phyloP scores from a whole-genome alignment of 2,888 invertebrate genomes.

The Ophion costatus region DNA sequence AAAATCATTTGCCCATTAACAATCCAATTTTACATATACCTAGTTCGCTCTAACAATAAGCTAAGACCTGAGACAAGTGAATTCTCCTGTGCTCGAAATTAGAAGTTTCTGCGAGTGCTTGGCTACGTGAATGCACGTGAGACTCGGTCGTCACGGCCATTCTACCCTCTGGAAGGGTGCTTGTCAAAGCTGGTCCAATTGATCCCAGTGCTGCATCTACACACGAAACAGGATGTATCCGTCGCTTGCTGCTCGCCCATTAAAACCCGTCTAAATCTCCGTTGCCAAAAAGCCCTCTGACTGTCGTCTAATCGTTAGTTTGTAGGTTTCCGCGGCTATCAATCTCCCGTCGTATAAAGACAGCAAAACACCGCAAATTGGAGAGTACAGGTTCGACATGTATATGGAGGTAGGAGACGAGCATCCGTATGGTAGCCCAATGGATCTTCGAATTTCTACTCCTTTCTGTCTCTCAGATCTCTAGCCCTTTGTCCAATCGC shows the following conservation, averaged over 20 bases:
- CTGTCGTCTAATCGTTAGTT: conserved; percentile 58
- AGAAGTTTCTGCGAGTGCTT: conserved; percentile 19
- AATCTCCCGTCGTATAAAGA: background rate
- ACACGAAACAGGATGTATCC: no score
- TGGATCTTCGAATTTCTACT: conserved; percentile 4
- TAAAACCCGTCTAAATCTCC: conserved; percentile 32
- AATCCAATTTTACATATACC: background rate
- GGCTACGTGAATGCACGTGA: conserved; percentile 1
- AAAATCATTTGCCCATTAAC: background rate
- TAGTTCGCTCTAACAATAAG: background rate
- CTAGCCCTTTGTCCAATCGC: no score
- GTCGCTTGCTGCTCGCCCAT: conserved; percentile 35
- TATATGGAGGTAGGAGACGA: conserved; percentile 12
- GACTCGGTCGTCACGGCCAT: conserved; percentile 8
- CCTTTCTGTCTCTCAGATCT: no score
- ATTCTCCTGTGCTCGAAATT: background rate
- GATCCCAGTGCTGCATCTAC: conserved; percentile 29
- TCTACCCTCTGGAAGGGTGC: conserved; percentile 16
- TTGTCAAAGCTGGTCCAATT: conserved; percentile 27
- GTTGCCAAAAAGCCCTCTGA: conserved; percentile 26
- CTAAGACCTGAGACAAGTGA: background rate
- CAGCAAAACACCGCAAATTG: conserved; percentile 28
- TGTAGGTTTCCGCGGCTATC: conserved; percentile 37
- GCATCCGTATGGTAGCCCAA: conserved; percentile 10
- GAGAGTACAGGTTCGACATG: conserved; percentile 11